phyloP scores from a whole-genome alignment of 2,888 invertebrate species.

The Digitonthophagus gazella region DNA sequence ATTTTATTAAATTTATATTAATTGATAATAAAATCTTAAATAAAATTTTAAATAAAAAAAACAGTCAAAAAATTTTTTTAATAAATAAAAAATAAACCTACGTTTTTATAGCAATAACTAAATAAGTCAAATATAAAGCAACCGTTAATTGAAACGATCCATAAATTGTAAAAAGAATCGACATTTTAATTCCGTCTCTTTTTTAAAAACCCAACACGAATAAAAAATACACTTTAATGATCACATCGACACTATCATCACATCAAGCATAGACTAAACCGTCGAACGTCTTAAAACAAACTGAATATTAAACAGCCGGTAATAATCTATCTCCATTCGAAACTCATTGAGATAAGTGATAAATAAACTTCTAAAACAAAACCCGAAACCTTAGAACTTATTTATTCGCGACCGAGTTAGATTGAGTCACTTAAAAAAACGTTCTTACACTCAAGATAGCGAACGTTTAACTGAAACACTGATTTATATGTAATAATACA shows the following conservation, averaged over 20 bases:
- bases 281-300: neutral
- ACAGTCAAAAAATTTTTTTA: neutral
- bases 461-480: too few relatives aligned
- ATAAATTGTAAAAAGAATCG: conserved; percentile 36
- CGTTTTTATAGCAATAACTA: conserved; percentile 43
- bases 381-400: neutral
- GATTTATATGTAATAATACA: too few relatives aligned
- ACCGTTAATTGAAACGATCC: conserved; percentile 42
- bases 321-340: too few relatives aligned
- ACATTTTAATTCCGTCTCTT: too few relatives aligned
- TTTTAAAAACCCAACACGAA: too few relatives aligned
- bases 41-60: neutral
- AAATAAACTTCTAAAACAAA: neutral
- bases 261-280: neutral
- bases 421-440: too few relatives aligned
- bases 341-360: neutral
- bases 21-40: neutral
- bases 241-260: conserved; percentile 4
- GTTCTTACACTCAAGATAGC: neutral
- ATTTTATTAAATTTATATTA: too few relatives aligned
- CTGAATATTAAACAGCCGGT: conserved; percentile 3
- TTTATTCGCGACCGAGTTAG: neutral
- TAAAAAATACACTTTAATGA: neutral
- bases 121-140: conserved; percentile 43
- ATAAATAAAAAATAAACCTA: conserved; percentile 31